Percentiles rank a stretch among this genome's conserved stretches.
Conservation (phyloP, 2,797 vertebrate genomes). For the Melanotaenia trifasciata region DNA sequence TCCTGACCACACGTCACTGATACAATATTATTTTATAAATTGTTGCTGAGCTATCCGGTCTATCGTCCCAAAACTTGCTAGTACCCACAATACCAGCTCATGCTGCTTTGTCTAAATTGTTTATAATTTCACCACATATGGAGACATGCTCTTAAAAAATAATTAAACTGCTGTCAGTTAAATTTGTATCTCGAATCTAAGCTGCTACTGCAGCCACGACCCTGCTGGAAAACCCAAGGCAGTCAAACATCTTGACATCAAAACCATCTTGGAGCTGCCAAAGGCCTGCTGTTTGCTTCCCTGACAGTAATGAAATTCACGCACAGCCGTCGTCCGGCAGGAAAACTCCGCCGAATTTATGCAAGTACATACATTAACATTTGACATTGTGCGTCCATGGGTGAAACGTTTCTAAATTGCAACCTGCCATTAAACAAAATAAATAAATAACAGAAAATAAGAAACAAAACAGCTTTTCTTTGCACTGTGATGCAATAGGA, state of each 20-base stretch:
- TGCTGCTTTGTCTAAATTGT: background rate
- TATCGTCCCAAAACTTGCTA: background rate
- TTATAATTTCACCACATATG: background rate
- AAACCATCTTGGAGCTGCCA: constrained; percentile 66
- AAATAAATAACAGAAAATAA: constrained; percentile 47
- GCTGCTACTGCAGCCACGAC: constrained; percentile 49
- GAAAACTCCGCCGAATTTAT: constrained; percentile 46
- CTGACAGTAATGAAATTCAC: constrained; percentile 72
- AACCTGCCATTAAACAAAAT: constrained; percentile 45
- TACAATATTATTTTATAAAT: background rate
- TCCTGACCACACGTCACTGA: too few relatives aligned
- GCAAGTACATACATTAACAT: constrained; percentile 68
- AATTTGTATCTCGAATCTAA: background rate
- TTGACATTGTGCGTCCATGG: constrained; percentile 57
- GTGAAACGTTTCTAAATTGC: constrained; percentile 70
- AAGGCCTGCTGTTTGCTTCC: constrained; percentile 55
- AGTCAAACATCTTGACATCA: constrained; percentile 58
- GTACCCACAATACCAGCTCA: too few relatives aligned
- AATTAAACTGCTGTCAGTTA: background rate
- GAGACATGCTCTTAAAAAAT: background rate
- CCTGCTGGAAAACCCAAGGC: constrained; percentile 18
- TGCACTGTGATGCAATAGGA: background rate
- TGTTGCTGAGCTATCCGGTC: background rate
- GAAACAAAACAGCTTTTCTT: constrained; percentile 7
- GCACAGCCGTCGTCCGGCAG: constrained; percentile 43